Conservation (phyloP, 1,140 invertebrate genomes). For the Idris sp. region DNA sequence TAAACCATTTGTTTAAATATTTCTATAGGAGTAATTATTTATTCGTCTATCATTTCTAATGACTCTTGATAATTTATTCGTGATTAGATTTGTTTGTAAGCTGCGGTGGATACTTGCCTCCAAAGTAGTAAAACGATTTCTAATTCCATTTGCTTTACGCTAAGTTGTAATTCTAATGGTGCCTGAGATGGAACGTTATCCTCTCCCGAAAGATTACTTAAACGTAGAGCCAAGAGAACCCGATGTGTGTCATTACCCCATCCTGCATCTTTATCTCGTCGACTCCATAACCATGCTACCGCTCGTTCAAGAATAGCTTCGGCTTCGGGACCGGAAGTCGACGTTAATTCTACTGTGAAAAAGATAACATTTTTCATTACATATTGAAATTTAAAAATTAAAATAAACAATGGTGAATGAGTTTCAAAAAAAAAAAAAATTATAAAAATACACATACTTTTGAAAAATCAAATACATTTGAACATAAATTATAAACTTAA, state of each 20-base stretch:
- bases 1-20: too few species aligned
- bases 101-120: slow-evolving; percentile 70
- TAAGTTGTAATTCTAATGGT: slow-evolving; percentile 85
- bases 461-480: too few species aligned
- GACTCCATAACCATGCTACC: slow-evolving; percentile 83
- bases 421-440: too few species aligned
- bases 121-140: slow-evolving; percentile 88
- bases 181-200: slow-evolving; percentile 77
- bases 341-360: slow-evolving; percentile 26
- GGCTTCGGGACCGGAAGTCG: slow-evolving; percentile 57
- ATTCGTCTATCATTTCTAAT: too few species aligned
- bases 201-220: slow-evolving; percentile 75
- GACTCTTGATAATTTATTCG: too few species aligned
- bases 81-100: too few species aligned
- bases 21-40: too few species aligned
- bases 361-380: too few species aligned
- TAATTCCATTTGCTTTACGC: slow-evolving; percentile 89
- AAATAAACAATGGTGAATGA: too few species aligned
- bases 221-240: slow-evolving; percentile 81
- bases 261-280: slow-evolving; percentile 84
- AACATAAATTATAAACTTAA: too few species aligned
- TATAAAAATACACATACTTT: too few species aligned
- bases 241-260: slow-evolving; percentile 88
- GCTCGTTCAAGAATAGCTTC: slow-evolving; percentile 80
- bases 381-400: too few species aligned